Conservation (phyloP, 2,797 vertebrate species). For the Rhinogobio ventralis region DNA sequence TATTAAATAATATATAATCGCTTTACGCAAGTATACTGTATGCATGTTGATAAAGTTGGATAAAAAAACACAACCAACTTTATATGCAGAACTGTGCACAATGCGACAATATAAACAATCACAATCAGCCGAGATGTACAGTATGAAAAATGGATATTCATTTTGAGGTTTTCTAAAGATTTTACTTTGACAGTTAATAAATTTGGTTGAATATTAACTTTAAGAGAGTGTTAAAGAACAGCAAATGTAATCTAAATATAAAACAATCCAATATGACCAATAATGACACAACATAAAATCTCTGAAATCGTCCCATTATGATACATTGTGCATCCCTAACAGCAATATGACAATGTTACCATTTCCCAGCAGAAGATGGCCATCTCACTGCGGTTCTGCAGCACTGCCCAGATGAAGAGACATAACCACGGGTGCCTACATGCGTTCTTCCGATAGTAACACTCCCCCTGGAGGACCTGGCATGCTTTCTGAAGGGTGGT, state of each 20-base stretch:
- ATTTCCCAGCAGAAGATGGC: conserved; percentile 92
- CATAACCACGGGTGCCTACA: conserved; percentile 82
- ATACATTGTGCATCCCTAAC: not conserved
- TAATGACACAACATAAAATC: not conserved
- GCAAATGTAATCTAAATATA: not conserved
- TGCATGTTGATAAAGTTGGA: not conserved
- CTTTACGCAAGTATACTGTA: not conserved
- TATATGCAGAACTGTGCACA: not conserved
- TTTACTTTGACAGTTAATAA: not conserved
- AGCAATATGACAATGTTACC: conserved; percentile 71
- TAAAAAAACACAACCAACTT: not conserved
- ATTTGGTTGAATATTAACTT: not conserved
- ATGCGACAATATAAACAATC: not conserved
- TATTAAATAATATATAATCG: too few species aligned
- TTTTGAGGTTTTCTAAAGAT: not conserved
- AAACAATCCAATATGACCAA: not conserved
- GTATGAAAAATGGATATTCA: not conserved
- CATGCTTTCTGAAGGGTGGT: conserved; percentile 56
- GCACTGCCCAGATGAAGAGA: conserved; percentile 89
- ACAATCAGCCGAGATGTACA: not conserved
- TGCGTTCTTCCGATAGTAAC: conserved; percentile 58
- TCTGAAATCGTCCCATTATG: not conserved
- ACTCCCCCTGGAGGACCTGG: conserved; percentile 65
- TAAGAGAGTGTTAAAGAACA: not conserved
- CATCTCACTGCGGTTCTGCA: conserved; percentile 89